A percentile compares a stretch with the other conserved stretches of the same genome.
Evolutionary conservation across 2,113 vertebrate genomes (phyloP).

Genomic region (Spizaetus ornatus): DNA sequence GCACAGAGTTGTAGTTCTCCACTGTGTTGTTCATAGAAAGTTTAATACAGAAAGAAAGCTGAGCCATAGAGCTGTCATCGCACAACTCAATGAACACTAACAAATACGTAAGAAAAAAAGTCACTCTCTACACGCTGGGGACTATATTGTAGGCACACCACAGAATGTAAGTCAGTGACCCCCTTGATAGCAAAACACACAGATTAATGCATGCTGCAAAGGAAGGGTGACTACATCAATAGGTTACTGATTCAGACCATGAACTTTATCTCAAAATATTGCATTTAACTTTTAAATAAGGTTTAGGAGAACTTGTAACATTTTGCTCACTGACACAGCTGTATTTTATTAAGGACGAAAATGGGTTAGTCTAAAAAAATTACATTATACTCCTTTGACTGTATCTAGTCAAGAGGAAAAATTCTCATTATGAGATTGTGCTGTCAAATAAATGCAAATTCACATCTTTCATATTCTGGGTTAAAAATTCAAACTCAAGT

Average conservation of each 20-base stretch:
- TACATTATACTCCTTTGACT: slow-evolving; percentile 68
- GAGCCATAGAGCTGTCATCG: not conserved
- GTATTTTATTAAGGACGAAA: slow-evolving; percentile 65
- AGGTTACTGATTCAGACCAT: slow-evolving; percentile 23
- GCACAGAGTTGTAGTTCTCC: not conserved
- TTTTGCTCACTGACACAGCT: slow-evolving; percentile 51
- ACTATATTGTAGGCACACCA: not conserved
- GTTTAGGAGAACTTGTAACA: slow-evolving; percentile 46
- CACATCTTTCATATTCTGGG: slow-evolving; percentile 56
- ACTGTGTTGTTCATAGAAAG: not conserved
- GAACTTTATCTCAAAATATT: slow-evolving; percentile 39
- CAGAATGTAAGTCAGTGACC: not conserved
- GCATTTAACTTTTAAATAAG: slow-evolving; percentile 60
- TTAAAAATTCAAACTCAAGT: slow-evolving; percentile 61
- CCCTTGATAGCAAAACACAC: not conserved
- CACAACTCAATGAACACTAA: not conserved
- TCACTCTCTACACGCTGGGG: not conserved
- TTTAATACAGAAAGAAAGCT: not conserved
- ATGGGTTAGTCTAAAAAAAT: slow-evolving; percentile 70
- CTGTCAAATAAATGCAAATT: slow-evolving; percentile 74
- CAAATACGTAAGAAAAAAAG: not conserved
- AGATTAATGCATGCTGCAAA: slow-evolving; percentile 13
- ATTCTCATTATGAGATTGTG: slow-evolving; percentile 68
- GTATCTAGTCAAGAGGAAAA: slow-evolving; percentile 71
- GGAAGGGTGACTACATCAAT: slow-evolving; percentile 6